Evolutionary conservation across 2,797 vertebrate genomes (phyloP).

Genomic region (Sparus aurata): DNA sequence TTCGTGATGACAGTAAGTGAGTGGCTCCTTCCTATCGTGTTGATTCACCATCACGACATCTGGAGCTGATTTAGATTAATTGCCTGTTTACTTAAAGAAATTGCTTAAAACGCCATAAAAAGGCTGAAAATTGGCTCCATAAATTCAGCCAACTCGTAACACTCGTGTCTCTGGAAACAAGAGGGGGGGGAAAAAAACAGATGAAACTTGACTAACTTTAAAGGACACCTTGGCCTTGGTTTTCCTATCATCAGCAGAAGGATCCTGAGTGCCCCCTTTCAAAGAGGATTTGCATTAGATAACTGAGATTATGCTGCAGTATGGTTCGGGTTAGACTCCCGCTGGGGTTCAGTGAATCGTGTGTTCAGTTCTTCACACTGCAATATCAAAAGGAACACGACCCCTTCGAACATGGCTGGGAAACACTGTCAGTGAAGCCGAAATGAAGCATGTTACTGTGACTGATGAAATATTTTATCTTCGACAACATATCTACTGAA

Average conservation of each 20-base stretch:
- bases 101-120: slow-evolving; percentile 47
- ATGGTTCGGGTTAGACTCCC: slow-evolving; percentile 43
- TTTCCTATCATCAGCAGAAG: slow-evolving; percentile 65
- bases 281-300: slow-evolving; percentile 69
- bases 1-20: slow-evolving; percentile 6
- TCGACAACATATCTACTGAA: not conserved
- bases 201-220: slow-evolving; percentile 64
- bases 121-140: slow-evolving; percentile 36
- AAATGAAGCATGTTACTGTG: not conserved
- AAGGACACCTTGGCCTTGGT: slow-evolving; percentile 67
- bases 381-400: slow-evolving; percentile 40
- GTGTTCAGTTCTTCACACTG: slow-evolving; percentile 38
- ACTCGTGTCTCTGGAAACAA: not conserved
- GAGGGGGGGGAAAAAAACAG: not conserved
- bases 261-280: slow-evolving; percentile 33
- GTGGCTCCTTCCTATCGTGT: slow-evolving; percentile 2
- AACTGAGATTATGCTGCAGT: slow-evolving; percentile 48
- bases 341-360: slow-evolving; percentile 43
- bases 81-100: slow-evolving; percentile 54
- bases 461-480: not conserved
- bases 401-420: slow-evolving; percentile 18
- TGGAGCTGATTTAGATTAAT: slow-evolving; percentile 49
- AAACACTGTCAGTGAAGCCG: slow-evolving; percentile 13
- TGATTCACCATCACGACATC: slow-evolving; percentile 20
- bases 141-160: slow-evolving; percentile 23